These are phyloP conservation scores for Etheostoma nigrum DNA, from an alignment of 2,797 vertebrate genomes.

Conservation along the genomic window DNA sequence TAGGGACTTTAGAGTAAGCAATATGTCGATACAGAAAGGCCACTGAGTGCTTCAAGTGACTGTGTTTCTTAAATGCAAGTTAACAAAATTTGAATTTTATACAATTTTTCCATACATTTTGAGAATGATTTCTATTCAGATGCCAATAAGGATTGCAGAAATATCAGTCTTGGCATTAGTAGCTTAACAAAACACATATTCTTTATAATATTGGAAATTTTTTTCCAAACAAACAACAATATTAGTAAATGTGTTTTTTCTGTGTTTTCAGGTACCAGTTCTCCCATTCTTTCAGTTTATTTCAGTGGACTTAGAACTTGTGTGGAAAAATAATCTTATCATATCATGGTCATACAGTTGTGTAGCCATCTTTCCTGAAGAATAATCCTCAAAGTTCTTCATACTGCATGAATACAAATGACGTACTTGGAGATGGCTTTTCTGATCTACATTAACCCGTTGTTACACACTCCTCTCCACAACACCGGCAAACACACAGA, in stretches of 20 bases:
- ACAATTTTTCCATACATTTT: no score
- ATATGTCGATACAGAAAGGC: neutral
- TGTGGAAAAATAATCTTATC: neutral
- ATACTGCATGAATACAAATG: conserved; percentile 41
- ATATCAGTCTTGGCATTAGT: neutral
- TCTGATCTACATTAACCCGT: conserved; percentile 49
- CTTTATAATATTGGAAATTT: no score
- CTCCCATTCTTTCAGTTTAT: no score
- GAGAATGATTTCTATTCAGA: no score
- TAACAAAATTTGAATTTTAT: neutral
- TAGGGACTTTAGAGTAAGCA: neutral
- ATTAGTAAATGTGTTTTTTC: neutral
- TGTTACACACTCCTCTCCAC: conserved; percentile 27
- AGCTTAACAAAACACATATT: neutral
- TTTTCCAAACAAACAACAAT: no score
- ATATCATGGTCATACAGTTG: neutral
- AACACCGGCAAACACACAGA: conserved; percentile 8
- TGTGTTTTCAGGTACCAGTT: neutral
- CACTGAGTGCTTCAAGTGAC: neutral
- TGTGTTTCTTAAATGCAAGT: neutral
- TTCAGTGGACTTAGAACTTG: neutral
- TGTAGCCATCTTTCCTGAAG: neutral
- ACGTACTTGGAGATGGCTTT: conserved; percentile 20
- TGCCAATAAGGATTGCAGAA: no score
- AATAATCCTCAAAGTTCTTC: conserved; percentile 16